phyloP scores from a whole-genome alignment of 2,888 invertebrate species.

The Margaritifera margaritifera region DNA sequence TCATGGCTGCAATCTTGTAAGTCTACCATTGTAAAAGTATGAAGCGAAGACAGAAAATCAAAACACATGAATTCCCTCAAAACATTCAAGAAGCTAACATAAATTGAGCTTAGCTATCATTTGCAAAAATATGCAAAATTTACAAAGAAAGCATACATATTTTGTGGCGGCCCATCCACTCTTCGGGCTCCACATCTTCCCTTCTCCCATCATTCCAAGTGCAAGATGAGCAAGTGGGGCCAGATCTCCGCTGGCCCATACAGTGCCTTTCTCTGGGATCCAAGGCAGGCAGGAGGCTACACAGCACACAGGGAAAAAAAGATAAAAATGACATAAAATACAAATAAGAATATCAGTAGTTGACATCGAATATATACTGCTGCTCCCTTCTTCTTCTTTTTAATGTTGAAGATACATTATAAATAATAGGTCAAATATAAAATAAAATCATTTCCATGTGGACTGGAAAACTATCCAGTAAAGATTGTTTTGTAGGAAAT shows the following conservation, averaged over 20 bases:
- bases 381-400: no score
- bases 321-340: no score
- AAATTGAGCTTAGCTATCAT: not conserved
- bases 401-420: not conserved
- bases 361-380: not conserved
- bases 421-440: no score
- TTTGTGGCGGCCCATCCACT: conserved; percentile 79
- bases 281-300: conserved; percentile 79
- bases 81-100: no score
- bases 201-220: conserved; percentile 80
- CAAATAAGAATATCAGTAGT: not conserved
- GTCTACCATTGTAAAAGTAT: no score
- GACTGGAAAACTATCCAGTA: no score
- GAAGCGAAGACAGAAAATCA: no score
- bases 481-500: no score
- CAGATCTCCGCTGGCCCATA: conserved; percentile 81
- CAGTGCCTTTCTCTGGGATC: conserved; percentile 81
- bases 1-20: no score
- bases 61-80: no score
- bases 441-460: no score
- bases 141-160: conserved; percentile 73
- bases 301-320: not conserved
- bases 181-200: conserved; percentile 80
- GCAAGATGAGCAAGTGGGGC: conserved; percentile 80
- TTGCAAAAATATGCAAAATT: not conserved